These are phyloP conservation scores for Onychomys leucogaster DNA, from an alignment of 2,797 vertebrate species.

Conservation along the genomic window DNA sequence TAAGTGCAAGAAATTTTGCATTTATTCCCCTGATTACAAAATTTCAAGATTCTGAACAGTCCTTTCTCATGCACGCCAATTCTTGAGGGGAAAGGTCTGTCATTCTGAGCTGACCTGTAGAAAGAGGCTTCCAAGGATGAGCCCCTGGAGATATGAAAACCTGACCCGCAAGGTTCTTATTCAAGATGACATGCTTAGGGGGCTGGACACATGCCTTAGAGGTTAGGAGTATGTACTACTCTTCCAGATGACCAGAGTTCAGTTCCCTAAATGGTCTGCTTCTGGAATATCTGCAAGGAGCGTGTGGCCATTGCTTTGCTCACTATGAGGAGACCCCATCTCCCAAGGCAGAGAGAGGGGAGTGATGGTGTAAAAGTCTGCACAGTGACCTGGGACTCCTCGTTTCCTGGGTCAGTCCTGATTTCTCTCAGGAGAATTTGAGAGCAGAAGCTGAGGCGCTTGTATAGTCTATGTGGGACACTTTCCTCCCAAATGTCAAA, in stretches of 20 bases:
- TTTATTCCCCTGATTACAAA: not conserved
- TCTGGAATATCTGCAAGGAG: not conserved
- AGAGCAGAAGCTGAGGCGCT: not conserved
- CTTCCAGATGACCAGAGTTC: not conserved
- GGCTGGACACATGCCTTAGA: not conserved
- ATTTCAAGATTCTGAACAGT: slow-evolving; percentile 8
- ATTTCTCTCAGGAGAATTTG: not conserved
- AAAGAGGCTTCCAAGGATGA: not conserved
- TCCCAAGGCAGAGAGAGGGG: rapidly evolving
- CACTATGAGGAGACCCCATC: not conserved
- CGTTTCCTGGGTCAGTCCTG: not conserved
- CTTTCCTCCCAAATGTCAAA: not conserved
- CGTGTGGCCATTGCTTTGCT: not conserved
- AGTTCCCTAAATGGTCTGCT: not conserved
- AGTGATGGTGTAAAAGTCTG: not conserved
- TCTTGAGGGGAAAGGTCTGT: not conserved
- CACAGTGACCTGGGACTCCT: not conserved
- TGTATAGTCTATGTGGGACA: not conserved
- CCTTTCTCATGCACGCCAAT: not conserved
- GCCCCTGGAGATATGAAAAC: not conserved
- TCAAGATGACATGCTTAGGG: not conserved
- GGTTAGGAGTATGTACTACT: not conserved
- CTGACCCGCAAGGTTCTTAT: not conserved
- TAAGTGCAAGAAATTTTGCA: not conserved
- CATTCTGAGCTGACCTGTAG: not conserved